Percentiles rank a stretch among this genome's conserved stretches.
Conservation (phyloP, 1,140 invertebrate species). For the Akabosia matsudoensis region DNA sequence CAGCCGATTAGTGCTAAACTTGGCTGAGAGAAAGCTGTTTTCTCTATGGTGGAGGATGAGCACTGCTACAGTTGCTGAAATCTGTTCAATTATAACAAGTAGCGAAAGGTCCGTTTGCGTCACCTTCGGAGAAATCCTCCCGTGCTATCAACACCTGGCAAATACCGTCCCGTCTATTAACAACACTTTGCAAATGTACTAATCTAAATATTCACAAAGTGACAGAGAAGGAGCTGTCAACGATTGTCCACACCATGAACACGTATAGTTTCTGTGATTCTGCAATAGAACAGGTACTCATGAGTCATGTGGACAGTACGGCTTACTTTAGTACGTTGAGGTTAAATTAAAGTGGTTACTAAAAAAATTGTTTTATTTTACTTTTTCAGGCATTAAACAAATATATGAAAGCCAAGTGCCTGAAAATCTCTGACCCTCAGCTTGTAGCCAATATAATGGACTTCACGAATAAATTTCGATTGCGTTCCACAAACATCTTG, state of each 20-base stretch:
- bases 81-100: conserved; percentile 53
- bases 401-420: conserved; percentile 59
- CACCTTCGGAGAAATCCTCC: not conserved
- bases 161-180: conserved; percentile 53
- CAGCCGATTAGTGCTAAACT: conserved; percentile 59
- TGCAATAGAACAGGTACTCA: conserved; percentile 54
- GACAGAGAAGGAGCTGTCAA: conserved; percentile 59
- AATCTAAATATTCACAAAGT: conserved; percentile 61
- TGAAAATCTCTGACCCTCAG: conserved; percentile 54
- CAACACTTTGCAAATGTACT: conserved; percentile 59
- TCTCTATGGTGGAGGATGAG: conserved; percentile 60
- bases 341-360: not conserved
- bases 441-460: conserved; percentile 62
- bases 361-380: no score
- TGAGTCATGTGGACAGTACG: not conserved
- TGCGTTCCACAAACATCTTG: conserved; percentile 60
- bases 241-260: conserved; percentile 60
- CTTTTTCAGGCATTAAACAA: conserved; percentile 57
- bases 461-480: conserved; percentile 60
- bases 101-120: not conserved
- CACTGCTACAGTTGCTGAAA: conserved; percentile 57
- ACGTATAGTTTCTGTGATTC: conserved; percentile 57
- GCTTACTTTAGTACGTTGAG: no score
- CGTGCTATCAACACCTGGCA: conserved; percentile 37
- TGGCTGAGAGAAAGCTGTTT: conserved; percentile 62